Conservation (phyloP, 2,113 vertebrate species). For the Sula dactylatra region DNA sequence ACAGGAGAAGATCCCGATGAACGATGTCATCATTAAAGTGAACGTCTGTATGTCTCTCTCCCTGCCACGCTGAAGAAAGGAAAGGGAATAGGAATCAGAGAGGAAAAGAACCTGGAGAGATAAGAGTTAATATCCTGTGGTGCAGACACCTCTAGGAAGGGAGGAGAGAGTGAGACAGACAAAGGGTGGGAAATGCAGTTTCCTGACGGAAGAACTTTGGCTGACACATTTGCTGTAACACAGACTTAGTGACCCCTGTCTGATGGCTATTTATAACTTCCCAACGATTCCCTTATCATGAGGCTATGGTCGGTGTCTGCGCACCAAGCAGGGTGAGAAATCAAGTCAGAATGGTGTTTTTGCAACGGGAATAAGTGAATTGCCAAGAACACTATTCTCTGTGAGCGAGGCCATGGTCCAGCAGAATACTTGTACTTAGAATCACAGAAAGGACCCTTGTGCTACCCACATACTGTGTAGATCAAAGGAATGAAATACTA, state of each 20-base stretch:
- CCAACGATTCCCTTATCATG: not conserved
- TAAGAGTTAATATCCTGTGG: not conserved
- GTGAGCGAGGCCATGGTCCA: not conserved
- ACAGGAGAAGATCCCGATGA: not conserved
- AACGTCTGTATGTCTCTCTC: not conserved
- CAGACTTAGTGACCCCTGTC: not conserved
- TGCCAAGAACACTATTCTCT: not conserved
- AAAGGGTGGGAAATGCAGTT: conserved; percentile 3
- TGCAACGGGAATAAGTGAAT: not conserved
- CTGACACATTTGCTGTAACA: not conserved
- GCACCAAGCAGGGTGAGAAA: not conserved
- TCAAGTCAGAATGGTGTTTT: not conserved
- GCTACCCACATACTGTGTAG: not conserved
- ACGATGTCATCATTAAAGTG: rapidly evolving
- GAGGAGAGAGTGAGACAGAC: not conserved
- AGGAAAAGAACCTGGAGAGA: not conserved
- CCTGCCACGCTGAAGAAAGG: not conserved
- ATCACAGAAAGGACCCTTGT: not conserved
- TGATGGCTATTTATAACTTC: conserved; percentile 40
- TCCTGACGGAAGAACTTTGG: conserved; percentile 33
- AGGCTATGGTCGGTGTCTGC: not conserved
- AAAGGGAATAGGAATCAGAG: not conserved
- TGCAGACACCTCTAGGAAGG: not conserved
- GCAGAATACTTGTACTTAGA: not conserved
- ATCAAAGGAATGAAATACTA: not conserved